These are phyloP conservation scores for Solenopsis fugax DNA, from an alignment of 1,140 invertebrate species.

Conservation along the genomic window DNA sequence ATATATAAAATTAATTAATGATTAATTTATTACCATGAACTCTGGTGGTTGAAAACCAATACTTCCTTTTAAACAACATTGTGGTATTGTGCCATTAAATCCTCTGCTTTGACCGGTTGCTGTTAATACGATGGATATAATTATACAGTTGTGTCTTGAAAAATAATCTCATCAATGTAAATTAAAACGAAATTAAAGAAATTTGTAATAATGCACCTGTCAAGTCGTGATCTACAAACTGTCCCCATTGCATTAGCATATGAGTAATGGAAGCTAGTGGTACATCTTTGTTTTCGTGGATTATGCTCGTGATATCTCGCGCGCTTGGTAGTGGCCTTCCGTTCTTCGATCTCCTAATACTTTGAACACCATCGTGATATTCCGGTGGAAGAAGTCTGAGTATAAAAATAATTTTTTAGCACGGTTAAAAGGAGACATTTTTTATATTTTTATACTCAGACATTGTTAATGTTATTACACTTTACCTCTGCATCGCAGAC, in stretches of 20 bases:
- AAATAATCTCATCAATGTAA: neutral
- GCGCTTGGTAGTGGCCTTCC: constrained; percentile 89
- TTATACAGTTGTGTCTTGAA: neutral
- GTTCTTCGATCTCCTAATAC: constrained; percentile 86
- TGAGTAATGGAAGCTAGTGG: constrained; percentile 88
- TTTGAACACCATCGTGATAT: constrained; percentile 92
- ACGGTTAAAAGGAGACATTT: neutral
- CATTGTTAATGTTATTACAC: neutral
- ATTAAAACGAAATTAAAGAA: neutral
- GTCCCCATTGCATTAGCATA: constrained; percentile 95
- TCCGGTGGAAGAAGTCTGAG: constrained; percentile 90
- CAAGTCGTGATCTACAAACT: constrained; percentile 94
- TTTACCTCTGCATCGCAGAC: constrained; percentile 90
- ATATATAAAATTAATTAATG: neutral
- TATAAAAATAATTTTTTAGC: neutral
- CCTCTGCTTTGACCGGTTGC: constrained; percentile 88
- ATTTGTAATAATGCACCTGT: constrained; percentile 86
- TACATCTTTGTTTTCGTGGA: constrained; percentile 89
- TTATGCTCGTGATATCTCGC: constrained; percentile 88
- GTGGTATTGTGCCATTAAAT: constrained; percentile 93
- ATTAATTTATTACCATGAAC: constrained; percentile 86
- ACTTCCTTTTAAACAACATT: constrained; percentile 91
- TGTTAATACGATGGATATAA: constrained; percentile 49
- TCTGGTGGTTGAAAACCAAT: constrained; percentile 88
- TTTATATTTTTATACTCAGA: neutral